Evolutionary conservation across 2,113 vertebrate genomes (phyloP).

Genomic region (Mesembrinibis cayennensis): DNA sequence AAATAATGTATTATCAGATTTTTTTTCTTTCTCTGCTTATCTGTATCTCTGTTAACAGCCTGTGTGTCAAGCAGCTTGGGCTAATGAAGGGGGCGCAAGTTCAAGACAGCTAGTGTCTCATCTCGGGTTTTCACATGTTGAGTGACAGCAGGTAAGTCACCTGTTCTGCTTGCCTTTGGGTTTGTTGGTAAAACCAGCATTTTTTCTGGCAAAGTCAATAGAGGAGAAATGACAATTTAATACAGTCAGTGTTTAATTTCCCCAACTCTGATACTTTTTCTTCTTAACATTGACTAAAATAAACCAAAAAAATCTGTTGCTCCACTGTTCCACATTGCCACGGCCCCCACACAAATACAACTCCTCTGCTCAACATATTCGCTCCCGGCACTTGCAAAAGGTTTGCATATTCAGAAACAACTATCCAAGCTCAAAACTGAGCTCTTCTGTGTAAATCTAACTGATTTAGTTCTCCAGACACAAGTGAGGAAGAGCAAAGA

Average conservation of each 20-base stretch:
- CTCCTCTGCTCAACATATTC: background rate
- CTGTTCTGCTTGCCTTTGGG: background rate
- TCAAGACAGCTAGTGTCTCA: background rate
- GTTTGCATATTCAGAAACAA: background rate
- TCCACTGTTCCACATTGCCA: background rate
- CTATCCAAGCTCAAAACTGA: background rate
- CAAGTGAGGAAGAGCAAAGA: background rate
- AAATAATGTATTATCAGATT: background rate
- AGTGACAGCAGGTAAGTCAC: background rate
- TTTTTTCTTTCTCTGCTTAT: background rate
- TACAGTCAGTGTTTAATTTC: background rate
- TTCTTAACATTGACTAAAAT: background rate
- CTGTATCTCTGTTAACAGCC: background rate
- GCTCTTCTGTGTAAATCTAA: background rate
- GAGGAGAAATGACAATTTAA: background rate
- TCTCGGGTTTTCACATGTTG: background rate
- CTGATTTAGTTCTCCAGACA: background rate
- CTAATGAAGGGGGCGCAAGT: background rate
- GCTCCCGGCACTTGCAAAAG: background rate
- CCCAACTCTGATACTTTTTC: background rate
- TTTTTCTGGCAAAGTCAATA: background rate
- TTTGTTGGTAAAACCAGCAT: background rate
- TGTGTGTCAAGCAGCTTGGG: background rate
- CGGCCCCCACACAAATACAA: background rate
- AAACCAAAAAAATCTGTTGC: background rate